Evolutionary conservation across 2,797 vertebrate species (phyloP).

Genomic region (Zenarchopterus dispar): DNA sequence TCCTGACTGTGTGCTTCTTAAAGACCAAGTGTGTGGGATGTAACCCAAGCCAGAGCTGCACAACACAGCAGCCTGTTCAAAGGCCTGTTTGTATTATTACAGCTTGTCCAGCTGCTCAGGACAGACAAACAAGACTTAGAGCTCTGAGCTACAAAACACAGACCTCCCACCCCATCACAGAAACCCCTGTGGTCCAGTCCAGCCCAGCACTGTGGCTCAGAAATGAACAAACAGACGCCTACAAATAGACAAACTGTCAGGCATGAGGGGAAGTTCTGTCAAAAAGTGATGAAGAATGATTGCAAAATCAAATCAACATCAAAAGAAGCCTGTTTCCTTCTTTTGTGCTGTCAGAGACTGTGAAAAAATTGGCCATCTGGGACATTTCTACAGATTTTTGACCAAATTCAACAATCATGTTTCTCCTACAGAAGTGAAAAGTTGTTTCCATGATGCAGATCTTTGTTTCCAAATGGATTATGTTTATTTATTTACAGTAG

Average conservation of each 20-base stretch:
- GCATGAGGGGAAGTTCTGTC: conserved; percentile 40
- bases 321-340: conserved; percentile 18
- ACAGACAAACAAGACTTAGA: conserved; percentile 85
- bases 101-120: conserved; percentile 86
- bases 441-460: conserved; percentile 36
- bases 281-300: conserved; percentile 37
- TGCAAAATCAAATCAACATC: conserved; percentile 32
- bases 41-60: conserved; percentile 78
- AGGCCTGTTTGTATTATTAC: conserved; percentile 87
- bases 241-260: conserved; percentile 67
- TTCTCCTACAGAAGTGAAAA: conserved; percentile 4
- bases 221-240: conserved; percentile 73
- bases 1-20: conserved; percentile 31
- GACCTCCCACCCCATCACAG: conserved; percentile 75
- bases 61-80: conserved; percentile 84
- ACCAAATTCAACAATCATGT: conserved; percentile 9
- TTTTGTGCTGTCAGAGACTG: conserved; percentile 1
- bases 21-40: conserved; percentile 66
- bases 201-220: conserved; percentile 58
- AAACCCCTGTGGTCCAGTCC: conserved; percentile 69
- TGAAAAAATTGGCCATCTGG: conserved; percentile 11
- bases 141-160: conserved; percentile 77
- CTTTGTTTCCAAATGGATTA: conserved; percentile 50
- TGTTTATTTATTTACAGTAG: conserved; percentile 53
- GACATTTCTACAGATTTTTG: conserved; percentile 14